Base-by-base conservation (phyloP, 2,797 vertebrate species). In the Monodelphis domestica region DNA sequence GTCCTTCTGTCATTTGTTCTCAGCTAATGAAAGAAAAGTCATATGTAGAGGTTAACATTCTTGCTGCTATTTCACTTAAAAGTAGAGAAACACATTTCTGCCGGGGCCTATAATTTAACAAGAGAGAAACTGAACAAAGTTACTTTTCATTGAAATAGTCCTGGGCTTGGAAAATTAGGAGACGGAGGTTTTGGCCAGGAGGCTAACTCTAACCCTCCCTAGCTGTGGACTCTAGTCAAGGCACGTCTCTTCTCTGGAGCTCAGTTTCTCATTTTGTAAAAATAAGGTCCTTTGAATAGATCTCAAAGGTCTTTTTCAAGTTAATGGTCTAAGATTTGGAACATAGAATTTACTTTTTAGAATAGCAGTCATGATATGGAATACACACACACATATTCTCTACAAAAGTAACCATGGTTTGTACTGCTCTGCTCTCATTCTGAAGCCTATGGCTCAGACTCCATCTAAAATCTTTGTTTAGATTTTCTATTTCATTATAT, bases 401-500 rank as follows among this genome's bases (percentile, higher is more conserved):
- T 91, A 89, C n/a, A 78, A 89, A 95, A 92, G 4, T 29, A 59
- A 78, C 90, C 90, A 29, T 28, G 3, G 52, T 91, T 92, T n/a
- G n/a, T 5, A 5, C 96, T 56, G n/a, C 33, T 88, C 96, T 56
- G n/a, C 33, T 88, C 55, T 95, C 1, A 51, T 1, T 95, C 15
- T 93, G 29, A 70, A 93, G 5, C 70, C 54, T 0, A 59, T 33
- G 89, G 0, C 1, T n/a, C 89, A 30, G 90, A 95, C 90, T 6
- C n/a, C 57, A 17, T 0, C 0, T 91, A 95, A 94, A 28, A 7
- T 7, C n/a, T 91, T 93, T 14, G 94, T 93, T 92, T 88, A 59
- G 45, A 0, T 78, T 92, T 93, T 90, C n/a, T 52, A n/a, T 87
- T 54, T 78, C 54, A 56, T 95, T 96, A 94, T 91, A 45, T 45